phyloP scores from a whole-genome alignment of 2,113 vertebrate genomes.

The Nothobranchius kuhntae region DNA sequence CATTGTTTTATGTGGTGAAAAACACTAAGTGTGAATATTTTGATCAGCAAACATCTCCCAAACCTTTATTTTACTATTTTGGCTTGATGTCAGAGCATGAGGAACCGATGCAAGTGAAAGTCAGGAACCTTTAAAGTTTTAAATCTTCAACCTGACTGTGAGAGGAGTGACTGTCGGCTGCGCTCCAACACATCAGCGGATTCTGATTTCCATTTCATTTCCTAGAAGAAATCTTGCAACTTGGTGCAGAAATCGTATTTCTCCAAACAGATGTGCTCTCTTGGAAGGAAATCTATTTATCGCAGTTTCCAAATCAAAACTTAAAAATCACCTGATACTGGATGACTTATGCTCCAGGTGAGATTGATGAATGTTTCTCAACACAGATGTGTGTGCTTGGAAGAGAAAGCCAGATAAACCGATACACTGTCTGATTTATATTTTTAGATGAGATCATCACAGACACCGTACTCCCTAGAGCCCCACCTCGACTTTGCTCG shows the following conservation, averaged over 20 bases:
- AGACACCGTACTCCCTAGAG: neutral
- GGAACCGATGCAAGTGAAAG: too few species aligned
- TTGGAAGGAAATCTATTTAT: conserved; percentile 3
- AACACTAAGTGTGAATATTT: too few species aligned
- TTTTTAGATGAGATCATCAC: conserved; percentile 27
- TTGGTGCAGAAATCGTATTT: conserved; percentile 12
- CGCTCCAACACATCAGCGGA: neutral
- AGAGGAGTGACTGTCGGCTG: neutral
- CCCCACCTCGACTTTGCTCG: conserved; percentile 10
- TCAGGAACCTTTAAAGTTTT: neutral
- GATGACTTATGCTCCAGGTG: conserved; percentile 20
- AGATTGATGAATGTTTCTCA: conserved; percentile 21
- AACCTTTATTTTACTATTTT: too few species aligned
- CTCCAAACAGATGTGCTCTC: conserved; percentile 12
- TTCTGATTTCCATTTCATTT: neutral
- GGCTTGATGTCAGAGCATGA: too few species aligned
- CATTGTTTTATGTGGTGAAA: neutral
- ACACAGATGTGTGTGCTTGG: conserved; percentile 11
- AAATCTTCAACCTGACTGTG: neutral
- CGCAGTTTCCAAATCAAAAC: neutral
- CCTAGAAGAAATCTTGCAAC: neutral
- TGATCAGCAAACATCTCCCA: too few species aligned
- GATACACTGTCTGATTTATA: conserved; percentile 21
- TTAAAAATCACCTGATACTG: conserved; percentile 5
- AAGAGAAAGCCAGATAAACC: conserved; percentile 5